phyloP scores from a whole-genome alignment of 2,888 invertebrate species.

The Allygus modestus region DNA sequence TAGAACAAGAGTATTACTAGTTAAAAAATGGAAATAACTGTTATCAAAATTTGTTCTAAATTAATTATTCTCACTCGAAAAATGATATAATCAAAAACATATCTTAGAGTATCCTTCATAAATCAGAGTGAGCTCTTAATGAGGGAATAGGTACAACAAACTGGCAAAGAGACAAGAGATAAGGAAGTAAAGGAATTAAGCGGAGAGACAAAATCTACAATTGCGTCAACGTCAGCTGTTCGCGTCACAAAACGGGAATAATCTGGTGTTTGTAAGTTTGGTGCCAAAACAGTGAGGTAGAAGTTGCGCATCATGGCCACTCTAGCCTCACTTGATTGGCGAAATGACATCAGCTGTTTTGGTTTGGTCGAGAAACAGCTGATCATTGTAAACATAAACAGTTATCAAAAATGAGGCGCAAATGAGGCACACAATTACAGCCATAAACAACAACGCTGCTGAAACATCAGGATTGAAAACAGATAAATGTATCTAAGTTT shows the following conservation, averaged over 20 bases:
- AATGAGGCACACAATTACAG: too few relatives aligned
- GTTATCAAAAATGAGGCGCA: too few relatives aligned
- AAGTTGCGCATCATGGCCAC: neutral
- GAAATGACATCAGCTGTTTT: neutral
- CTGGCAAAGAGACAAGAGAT: constrained; percentile 2
- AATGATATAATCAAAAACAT: too few relatives aligned
- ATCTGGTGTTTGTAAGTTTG: neutral
- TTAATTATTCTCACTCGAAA: too few relatives aligned
- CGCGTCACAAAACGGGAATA: neutral
- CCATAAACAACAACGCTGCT: too few relatives aligned
- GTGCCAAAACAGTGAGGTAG: neutral
- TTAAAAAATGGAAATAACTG: too few relatives aligned
- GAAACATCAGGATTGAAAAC: too few relatives aligned
- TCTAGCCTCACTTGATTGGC: too few relatives aligned
- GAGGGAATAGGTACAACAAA: neutral
- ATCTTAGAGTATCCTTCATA: neutral
- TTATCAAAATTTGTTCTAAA: too few relatives aligned
- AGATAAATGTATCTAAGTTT: too few relatives aligned
- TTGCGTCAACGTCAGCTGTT: neutral
- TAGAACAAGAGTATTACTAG: too few relatives aligned
- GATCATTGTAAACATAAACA: neutral
- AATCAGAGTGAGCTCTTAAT: neutral
- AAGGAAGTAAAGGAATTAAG: neutral
- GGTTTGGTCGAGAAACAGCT: neutral
- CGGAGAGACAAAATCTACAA: constrained; percentile 18